phyloP scores from a whole-genome alignment of 2,113 vertebrate species.

The Ivindomyrus marchei region DNA sequence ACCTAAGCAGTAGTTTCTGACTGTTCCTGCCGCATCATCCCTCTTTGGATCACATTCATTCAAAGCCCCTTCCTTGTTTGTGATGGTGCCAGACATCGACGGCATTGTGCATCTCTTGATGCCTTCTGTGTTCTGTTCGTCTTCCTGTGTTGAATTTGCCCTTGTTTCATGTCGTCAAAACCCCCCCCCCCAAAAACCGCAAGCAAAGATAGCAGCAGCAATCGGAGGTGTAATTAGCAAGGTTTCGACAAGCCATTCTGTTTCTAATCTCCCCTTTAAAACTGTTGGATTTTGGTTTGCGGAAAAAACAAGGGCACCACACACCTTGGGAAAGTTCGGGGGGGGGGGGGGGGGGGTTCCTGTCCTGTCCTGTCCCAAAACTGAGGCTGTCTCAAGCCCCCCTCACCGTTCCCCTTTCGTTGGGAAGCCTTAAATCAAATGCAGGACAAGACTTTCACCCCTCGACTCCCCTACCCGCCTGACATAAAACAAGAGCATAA shows the following conservation, averaged over 20 bases:
- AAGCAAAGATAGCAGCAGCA: background rate
- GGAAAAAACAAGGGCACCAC: background rate
- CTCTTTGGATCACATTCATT: background rate
- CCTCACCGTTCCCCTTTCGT: constrained; percentile 30
- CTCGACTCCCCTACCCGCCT: constrained; percentile 35
- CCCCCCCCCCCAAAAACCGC: background rate
- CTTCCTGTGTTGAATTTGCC: background rate
- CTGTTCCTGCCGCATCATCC: background rate
- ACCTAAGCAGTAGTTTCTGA: background rate
- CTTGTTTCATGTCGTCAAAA: background rate
- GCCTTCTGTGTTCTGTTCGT: background rate
- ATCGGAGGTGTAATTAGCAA: constrained; percentile 10
- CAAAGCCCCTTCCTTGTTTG: background rate
- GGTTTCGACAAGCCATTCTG: background rate
- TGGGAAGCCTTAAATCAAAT: constrained; percentile 52
- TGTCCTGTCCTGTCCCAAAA: background rate
- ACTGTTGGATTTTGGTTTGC: background rate
- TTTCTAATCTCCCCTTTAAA: background rate
- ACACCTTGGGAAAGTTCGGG: background rate
- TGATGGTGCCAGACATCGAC: background rate
- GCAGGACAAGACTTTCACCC: constrained; percentile 32
- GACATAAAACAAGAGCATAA: constrained; percentile 61
- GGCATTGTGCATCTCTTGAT: background rate
- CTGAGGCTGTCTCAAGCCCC: background rate
- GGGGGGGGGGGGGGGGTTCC: background rate